Evolutionary conservation across 2,113 vertebrate species (phyloP).

Genomic region (Choloepus hoffmanni): DNA sequence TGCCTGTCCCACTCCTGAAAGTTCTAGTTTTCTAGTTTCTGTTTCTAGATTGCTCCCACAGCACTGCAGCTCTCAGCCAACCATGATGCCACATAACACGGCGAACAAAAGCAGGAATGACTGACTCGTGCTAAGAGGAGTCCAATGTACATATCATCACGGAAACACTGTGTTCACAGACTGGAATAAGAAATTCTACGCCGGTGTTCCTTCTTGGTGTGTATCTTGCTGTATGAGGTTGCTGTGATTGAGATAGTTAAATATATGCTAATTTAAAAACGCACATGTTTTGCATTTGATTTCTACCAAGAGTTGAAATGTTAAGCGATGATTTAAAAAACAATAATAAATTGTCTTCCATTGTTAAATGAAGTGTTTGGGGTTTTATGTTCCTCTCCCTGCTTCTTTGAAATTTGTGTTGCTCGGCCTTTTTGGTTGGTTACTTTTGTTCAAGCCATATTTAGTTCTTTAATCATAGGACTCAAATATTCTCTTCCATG

Average conservation of each 20-base stretch:
- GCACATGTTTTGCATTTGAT: slow-evolving; percentile 87
- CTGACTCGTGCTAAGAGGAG: slow-evolving; percentile 67
- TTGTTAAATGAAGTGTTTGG: slow-evolving; percentile 61
- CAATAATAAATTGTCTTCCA: slow-evolving; percentile 84
- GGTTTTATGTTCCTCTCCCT: background rate
- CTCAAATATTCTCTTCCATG: background rate
- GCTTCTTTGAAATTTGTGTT: background rate
- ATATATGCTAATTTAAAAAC: slow-evolving; percentile 87
- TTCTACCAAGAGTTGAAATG: slow-evolving; percentile 85
- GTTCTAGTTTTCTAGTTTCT: slow-evolving; percentile 79
- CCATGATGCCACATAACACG: slow-evolving; percentile 86
- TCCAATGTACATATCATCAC: slow-evolving; percentile 76
- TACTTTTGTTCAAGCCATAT: background rate
- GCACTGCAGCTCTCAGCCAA: slow-evolving; percentile 78
- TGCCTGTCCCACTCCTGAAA: slow-evolving; percentile 83
- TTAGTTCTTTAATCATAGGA: slow-evolving; percentile 1
- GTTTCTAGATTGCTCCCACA: slow-evolving; percentile 77
- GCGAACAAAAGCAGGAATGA: slow-evolving; percentile 78
- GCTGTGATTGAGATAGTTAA: slow-evolving; percentile 87
- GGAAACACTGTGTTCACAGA: slow-evolving; percentile 80
- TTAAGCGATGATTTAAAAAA: slow-evolving; percentile 81
- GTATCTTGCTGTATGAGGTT: slow-evolving; percentile 86
- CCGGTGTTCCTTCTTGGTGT: slow-evolving; percentile 82
- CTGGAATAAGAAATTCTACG: slow-evolving; percentile 80
- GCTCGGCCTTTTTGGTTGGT: background rate